Conservation (phyloP, 2,888 invertebrate species). For the Andrena hattorfiana region DNA sequence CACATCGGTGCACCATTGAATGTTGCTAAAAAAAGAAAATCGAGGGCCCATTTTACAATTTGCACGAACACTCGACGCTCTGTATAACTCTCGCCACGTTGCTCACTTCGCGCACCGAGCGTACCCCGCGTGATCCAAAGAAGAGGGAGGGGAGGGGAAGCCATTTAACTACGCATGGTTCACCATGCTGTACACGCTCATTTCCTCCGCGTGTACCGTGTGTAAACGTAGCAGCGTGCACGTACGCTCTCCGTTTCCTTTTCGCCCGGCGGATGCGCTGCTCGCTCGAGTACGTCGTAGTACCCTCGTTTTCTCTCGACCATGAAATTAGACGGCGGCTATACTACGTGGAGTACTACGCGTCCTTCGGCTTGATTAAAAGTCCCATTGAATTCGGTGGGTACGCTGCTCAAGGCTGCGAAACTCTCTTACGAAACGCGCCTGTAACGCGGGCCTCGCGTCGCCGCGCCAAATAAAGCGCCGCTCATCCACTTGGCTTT, state of each 20-base stretch:
- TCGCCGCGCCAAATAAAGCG: slow-evolving; percentile 28
- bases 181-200: slow-evolving; percentile 7
- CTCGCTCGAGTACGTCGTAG: slow-evolving; percentile 72
- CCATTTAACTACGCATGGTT: slow-evolving; percentile 21
- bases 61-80: too few relatives aligned
- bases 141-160: not conserved
- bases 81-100: not conserved
- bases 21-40: too few relatives aligned
- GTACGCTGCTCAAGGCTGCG: slow-evolving; percentile 44
- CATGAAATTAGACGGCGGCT: slow-evolving; percentile 71
- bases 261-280: slow-evolving; percentile 62
- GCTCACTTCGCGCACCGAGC: not conserved
- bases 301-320: slow-evolving; percentile 71
- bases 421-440: slow-evolving; percentile 50
- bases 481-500: not conserved
- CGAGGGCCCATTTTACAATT: too few relatives aligned
- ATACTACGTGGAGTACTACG: slow-evolving; percentile 77
- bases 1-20: too few relatives aligned
- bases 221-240: slow-evolving; percentile 28
- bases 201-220: slow-evolving; percentile 19
- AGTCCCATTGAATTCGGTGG: slow-evolving; percentile 68
- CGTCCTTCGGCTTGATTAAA: slow-evolving; percentile 69
- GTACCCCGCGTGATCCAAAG: not conserved
- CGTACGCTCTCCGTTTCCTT: slow-evolving; percentile 45
- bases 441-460: slow-evolving; percentile 7